Conservation (phyloP, 1,140 invertebrate species). For the Parapsyche elsis region DNA sequence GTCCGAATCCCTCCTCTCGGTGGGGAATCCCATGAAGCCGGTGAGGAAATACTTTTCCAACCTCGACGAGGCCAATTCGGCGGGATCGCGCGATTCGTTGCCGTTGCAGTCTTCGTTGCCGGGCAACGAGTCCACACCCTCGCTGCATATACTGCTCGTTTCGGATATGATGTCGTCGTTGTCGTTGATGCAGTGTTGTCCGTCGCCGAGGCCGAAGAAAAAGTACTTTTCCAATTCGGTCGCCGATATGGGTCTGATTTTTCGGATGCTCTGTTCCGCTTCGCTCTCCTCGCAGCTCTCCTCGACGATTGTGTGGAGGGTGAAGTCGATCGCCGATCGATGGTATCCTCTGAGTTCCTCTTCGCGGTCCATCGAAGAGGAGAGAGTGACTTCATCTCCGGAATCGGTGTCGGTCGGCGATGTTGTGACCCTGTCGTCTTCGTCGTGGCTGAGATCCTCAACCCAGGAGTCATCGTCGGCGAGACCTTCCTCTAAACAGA, state of each 20-base stretch:
- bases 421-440: constrained; percentile 70
- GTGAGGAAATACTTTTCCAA: constrained; percentile 92
- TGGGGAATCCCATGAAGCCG: constrained; percentile 84
- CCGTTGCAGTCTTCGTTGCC: constrained; percentile 68
- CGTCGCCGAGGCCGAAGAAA: constrained; percentile 84
- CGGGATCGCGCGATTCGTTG: constrained; percentile 68
- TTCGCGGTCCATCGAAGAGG: constrained; percentile 73
- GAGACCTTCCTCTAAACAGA: constrained; percentile 83
- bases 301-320: constrained; percentile 92
- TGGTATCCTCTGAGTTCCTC: constrained; percentile 85
- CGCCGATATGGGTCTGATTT: constrained; percentile 74
- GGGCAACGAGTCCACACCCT: constrained; percentile 77
- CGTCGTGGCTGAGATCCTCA: constrained; percentile 82
- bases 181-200: constrained; percentile 67
- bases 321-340: constrained; percentile 85
- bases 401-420: constrained; percentile 71
- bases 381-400: constrained; percentile 68
- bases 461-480: constrained; percentile 91
- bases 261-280: constrained; percentile 72
- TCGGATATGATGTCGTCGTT: constrained; percentile 84
- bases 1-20: constrained; percentile 79
- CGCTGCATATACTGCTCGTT: constrained; percentile 87
- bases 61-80: constrained; percentile 84
- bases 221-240: constrained; percentile 93
- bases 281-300: constrained; percentile 94